A percentile compares a stretch with the other conserved stretches of the same genome.
Evolutionary conservation across 1,140 invertebrate genomes (phyloP).

Genomic region (Drosophila varians): DNA sequence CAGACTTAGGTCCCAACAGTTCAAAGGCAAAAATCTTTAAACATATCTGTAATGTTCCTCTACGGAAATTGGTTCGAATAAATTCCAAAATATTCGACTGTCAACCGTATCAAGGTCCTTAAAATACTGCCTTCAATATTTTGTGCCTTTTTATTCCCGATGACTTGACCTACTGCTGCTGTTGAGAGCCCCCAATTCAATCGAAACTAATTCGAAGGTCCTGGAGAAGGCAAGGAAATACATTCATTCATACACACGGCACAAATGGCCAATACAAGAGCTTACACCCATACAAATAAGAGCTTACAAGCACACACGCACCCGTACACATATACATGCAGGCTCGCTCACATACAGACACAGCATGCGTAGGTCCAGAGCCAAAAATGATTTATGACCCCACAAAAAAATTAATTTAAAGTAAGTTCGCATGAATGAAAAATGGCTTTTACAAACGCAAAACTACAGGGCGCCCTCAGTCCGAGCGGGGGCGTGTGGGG

Average conservation of each 20-base stretch:
- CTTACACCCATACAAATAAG: slow-evolving; percentile 14
- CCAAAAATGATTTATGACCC: slow-evolving; percentile 81
- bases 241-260: slow-evolving; percentile 64
- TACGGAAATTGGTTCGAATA: neutral
- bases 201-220: slow-evolving; percentile 49
- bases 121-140: neutral
- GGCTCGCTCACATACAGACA: slow-evolving; percentile 20
- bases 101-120: neutral
- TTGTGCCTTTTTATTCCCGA: neutral
- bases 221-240: slow-evolving; percentile 18
- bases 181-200: slow-evolving; percentile 18
- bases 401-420: slow-evolving; percentile 83
- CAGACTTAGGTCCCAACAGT: neutral
- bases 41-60: neutral
- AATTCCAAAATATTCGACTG: neutral
- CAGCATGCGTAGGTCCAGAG: slow-evolving; percentile 62
- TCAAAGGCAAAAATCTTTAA: neutral
- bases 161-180: slow-evolving; percentile 43
- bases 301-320: neutral
- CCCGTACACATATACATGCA: neutral
- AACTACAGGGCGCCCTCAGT: slow-evolving; percentile 66
- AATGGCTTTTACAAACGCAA: slow-evolving; percentile 80
- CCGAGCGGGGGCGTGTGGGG: neutral
- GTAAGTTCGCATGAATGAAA: slow-evolving; percentile 83
- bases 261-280: slow-evolving; percentile 28